Evolutionary conservation across 64 coral and sea anemone species (phyloP).

Genomic region (Pocillopora damicornis): DNA sequence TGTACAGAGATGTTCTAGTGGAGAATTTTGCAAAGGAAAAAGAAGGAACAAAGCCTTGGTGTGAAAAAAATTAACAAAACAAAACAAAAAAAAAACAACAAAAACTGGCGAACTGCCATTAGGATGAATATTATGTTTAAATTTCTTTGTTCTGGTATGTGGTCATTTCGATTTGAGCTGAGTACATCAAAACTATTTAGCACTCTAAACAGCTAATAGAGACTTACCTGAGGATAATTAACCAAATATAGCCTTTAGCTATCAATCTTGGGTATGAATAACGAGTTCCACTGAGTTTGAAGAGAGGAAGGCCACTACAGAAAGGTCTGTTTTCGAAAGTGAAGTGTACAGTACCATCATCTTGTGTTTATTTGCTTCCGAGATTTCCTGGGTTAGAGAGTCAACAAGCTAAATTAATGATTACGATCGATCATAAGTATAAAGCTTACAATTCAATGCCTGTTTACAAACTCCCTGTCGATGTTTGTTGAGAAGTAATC

Average conservation of each 20-base stretch:
- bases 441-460: not conserved
- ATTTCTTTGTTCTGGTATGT: no score
- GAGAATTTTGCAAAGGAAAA: no score
- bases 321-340: conserved; percentile 20
- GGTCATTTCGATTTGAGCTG: no score
- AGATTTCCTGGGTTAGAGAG: conserved; percentile 44
- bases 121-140: no score
- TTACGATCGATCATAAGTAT: not conserved
- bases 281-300: conserved; percentile 53
- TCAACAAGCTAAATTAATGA: not conserved
- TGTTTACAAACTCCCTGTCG: not conserved
- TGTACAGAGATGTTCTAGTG: no score
- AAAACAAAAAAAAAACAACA: no score
- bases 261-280: conserved; percentile 36
- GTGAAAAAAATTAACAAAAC: no score
- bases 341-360: conserved; percentile 51
- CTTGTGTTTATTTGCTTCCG: conserved; percentile 62
- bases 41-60: no score
- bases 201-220: no score
- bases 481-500: not conserved
- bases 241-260: conserved; percentile 3
- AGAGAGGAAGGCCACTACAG: conserved; percentile 43
- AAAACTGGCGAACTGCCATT: no score
- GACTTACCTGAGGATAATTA: conserved; percentile 22
- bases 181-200: no score